phyloP scores from a whole-genome alignment of 2,888 invertebrate species.

The Hymenopus coronatus region DNA sequence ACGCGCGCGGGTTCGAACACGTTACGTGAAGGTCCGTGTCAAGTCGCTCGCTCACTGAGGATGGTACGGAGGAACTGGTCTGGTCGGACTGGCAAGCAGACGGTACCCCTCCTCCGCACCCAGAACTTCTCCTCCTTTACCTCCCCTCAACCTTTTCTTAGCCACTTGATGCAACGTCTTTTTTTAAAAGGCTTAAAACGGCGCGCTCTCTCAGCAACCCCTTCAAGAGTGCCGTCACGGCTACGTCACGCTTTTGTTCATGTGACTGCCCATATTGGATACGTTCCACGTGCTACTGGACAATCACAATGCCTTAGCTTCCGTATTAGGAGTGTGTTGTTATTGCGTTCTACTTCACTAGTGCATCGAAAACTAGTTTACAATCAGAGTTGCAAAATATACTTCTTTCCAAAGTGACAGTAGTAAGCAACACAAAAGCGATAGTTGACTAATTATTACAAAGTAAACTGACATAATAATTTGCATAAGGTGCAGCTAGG shows the following conservation, averaged over 20 bases:
- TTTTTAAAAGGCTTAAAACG: slow-evolving; percentile 6
- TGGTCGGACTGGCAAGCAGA: background rate
- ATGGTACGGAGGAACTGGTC: background rate
- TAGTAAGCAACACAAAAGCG: too few species aligned
- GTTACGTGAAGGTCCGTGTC: background rate
- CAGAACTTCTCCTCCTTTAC: slow-evolving; percentile 8
- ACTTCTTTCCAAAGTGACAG: too few species aligned
- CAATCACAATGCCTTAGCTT: background rate
- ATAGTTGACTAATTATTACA: too few species aligned
- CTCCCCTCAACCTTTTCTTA: slow-evolving; percentile 11
- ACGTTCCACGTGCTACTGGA: background rate
- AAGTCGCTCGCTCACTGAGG: background rate
- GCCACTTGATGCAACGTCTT: slow-evolving; percentile 28
- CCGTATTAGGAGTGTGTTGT: too few species aligned
- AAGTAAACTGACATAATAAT: too few species aligned
- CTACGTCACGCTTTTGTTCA: background rate
- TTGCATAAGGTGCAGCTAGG: too few species aligned
- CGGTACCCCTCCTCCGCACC: background rate
- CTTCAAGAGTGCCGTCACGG: background rate
- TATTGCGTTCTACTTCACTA: too few species aligned
- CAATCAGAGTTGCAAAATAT: too few species aligned
- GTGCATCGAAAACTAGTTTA: too few species aligned
- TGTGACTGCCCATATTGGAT: background rate
- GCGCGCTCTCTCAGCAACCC: background rate
- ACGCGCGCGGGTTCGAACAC: background rate